Conservation (phyloP, 2,888 invertebrate genomes). For the Dyspetes luteomarginatus region DNA sequence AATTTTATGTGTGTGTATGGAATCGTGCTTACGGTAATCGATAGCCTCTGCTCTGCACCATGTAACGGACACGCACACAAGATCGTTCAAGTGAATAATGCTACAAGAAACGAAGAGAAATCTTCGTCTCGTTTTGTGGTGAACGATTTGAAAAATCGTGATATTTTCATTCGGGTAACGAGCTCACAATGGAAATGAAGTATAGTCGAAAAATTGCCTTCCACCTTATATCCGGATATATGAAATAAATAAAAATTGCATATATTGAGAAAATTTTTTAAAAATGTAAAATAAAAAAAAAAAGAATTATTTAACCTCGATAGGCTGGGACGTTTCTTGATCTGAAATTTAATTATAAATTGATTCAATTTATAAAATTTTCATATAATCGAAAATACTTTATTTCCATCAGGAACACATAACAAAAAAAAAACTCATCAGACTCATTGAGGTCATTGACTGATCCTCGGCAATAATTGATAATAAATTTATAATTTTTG, state of each 20-base stretch:
- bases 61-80: slow-evolving; percentile 22
- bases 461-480: too few relatives aligned
- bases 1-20: slow-evolving; percentile 44
- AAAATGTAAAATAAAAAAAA: too few relatives aligned
- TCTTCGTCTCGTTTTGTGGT: not conserved
- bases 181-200: slow-evolving; percentile 42
- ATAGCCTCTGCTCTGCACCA: slow-evolving; percentile 61
- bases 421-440: too few relatives aligned
- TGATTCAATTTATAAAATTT: too few relatives aligned
- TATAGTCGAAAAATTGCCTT: slow-evolving; percentile 15
- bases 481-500: not conserved
- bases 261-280: too few relatives aligned
- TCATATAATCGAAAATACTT: slow-evolving; percentile 14
- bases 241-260: not conserved
- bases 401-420: slow-evolving; percentile 36
- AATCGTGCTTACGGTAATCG: slow-evolving; percentile 63
- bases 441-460: too few relatives aligned
- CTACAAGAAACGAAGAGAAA: slow-evolving; percentile 3
- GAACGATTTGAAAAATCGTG: slow-evolving; percentile 40
- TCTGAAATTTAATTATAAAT: too few relatives aligned
- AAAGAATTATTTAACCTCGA: too few relatives aligned
- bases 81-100: slow-evolving; percentile 37
- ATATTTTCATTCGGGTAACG: slow-evolving; percentile 38
- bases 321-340: too few relatives aligned
- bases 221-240: not conserved